Evolutionary conservation across 2,113 vertebrate genomes (phyloP).

Genomic region (Spea bombifrons): DNA sequence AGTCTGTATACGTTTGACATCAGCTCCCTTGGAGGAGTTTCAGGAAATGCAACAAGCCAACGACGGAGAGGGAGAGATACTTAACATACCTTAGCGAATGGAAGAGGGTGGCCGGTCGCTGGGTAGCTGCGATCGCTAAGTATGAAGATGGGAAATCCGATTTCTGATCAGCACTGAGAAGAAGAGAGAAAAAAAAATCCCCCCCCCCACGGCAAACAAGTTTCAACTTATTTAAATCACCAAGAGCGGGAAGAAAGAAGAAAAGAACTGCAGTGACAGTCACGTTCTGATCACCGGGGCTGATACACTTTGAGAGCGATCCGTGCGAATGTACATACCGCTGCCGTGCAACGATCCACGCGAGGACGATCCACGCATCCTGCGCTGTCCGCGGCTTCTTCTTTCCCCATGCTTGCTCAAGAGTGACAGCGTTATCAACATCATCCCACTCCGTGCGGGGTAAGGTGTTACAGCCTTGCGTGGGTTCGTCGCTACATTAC

Average conservation of each 20-base stretch:
- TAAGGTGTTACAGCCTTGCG: conserved; percentile 25
- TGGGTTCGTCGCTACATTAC: conserved; percentile 1
- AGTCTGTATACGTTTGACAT: not conserved
- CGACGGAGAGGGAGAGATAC: not conserved
- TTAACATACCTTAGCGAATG: conserved; percentile 33
- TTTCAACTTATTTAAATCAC: not conserved
- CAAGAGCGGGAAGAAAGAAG: not conserved
- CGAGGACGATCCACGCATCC: too few relatives aligned
- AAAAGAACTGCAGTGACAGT: too few relatives aligned
- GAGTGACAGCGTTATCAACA: not conserved
- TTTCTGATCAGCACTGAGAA: not conserved
- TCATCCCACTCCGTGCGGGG: conserved; percentile 15
- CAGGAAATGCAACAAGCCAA: conserved; percentile 33
- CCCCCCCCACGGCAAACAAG: not conserved
- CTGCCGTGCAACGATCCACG: not conserved
- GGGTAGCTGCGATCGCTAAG: conserved; percentile 18
- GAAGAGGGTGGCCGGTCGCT: conserved; percentile 5
- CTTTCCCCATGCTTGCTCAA: not conserved
- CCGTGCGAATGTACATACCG: not conserved
- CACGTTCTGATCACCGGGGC: too few relatives aligned
- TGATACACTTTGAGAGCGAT: not conserved
- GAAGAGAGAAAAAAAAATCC: not conserved
- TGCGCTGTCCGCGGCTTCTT: not conserved
- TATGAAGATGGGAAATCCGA: not conserved
- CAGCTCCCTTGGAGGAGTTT: conserved; percentile 12